phyloP scores from a whole-genome alignment of 2,113 vertebrate species.

The Octodon degus region DNA sequence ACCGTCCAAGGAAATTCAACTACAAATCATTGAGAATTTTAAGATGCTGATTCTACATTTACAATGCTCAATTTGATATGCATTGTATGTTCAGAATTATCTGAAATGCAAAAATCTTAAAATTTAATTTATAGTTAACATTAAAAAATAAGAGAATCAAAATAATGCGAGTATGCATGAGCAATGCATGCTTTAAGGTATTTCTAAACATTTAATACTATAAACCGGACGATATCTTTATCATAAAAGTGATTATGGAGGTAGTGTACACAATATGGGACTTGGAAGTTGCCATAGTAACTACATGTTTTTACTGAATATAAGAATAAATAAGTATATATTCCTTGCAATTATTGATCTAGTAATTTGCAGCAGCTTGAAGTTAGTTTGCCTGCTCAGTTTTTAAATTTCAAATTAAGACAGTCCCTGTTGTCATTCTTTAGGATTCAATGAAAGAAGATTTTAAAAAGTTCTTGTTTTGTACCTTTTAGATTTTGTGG shows the following conservation, averaged over 20 bases:
- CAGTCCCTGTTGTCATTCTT: neutral
- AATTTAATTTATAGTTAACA: slow-evolving; percentile 44
- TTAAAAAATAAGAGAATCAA: slow-evolving; percentile 54
- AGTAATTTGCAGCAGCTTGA: slow-evolving; percentile 67
- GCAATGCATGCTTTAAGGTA: slow-evolving; percentile 50
- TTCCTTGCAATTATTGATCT: slow-evolving; percentile 80
- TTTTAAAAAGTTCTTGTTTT: slow-evolving; percentile 23
- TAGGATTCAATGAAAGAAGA: slow-evolving; percentile 38
- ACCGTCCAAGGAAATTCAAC: neutral
- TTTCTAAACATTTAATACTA: slow-evolving; percentile 77
- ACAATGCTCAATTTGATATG: slow-evolving; percentile 12
- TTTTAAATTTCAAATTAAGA: neutral
- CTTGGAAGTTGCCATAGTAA: slow-evolving; percentile 84
- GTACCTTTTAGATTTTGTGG: neutral
- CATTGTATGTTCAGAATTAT: slow-evolving; percentile 40
- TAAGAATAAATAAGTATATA: slow-evolving; percentile 80
- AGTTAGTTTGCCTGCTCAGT: neutral
- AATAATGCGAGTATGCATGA: slow-evolving; percentile 28
- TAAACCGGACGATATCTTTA: slow-evolving; percentile 54
- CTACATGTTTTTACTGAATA: slow-evolving; percentile 74
- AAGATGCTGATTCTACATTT: neutral
- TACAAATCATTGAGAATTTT: slow-evolving; percentile 50
- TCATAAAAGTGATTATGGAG: slow-evolving; percentile 73
- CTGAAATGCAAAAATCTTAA: slow-evolving; percentile 50
- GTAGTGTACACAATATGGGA: slow-evolving; percentile 64